Base-by-base conservation (phyloP, 2,797 vertebrate species). In the Podarcis lilfordi region DNA sequence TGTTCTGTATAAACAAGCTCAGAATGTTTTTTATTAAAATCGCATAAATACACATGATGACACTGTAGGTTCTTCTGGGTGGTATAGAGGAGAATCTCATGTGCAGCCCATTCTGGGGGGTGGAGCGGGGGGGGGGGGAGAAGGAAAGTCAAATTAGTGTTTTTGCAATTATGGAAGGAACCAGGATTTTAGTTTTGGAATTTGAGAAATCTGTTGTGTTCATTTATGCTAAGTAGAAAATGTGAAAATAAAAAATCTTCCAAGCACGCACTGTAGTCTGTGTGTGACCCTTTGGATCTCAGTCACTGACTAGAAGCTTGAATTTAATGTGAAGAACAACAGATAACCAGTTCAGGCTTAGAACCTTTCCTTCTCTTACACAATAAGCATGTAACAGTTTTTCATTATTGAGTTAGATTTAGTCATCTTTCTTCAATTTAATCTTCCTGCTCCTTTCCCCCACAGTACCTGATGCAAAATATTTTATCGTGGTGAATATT, bases 91-190 rank as follows among this genome's bases (percentile, higher is more conserved):
- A 99, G 95, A 92, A 98, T 94, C 25, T 97, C 96, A 91, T 97
- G 97, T 89, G 98, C 96, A 85, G 98, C 98, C 99, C 99, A 99
- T 95, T 99, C 99, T 99, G 95, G 55, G 8, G 25, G 43, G 15
- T 55, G 13, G 50, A 45, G 32, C 32, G 11, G 50, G 11, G 50
- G 1, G 64, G 85, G 37, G 85, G 3, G 55, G 85, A 32, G 85
- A 32, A 85, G 78, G 40, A 87, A 87, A 76, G 32, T 37, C 9
- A 81, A 84, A 61, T 13, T 27, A 59, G 64, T n/a, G 66, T 66
- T 17, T 27, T 75, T 50, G 43, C 29, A 27, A 27, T 82, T 35
- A 68, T 61, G 15, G 19, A 43, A 74, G n/a, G n/a, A 69, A 68
- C 6, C 29, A 86, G 37, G 35, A 59, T 80, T 86, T 64, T 13